A percentile compares a stretch with the other conserved stretches of the same genome.
phyloP scores from a whole-genome alignment of 2,113 vertebrate genomes.

The Heptranchias perlo region DNA sequence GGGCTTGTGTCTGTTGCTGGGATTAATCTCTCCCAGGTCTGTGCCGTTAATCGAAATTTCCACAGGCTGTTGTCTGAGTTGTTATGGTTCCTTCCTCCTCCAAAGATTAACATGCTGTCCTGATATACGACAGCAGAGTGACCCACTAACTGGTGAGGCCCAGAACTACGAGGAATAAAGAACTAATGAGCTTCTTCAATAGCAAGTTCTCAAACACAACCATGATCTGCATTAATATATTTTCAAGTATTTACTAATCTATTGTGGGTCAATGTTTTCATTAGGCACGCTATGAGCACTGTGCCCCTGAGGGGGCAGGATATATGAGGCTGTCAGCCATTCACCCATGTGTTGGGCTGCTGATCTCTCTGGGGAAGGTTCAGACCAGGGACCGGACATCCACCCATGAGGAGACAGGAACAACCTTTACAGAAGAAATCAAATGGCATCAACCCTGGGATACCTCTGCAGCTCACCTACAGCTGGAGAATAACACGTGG shows the following conservation, averaged over 20 bases:
- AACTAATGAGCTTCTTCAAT: not conserved
- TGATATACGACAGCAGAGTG: constrained; percentile 65
- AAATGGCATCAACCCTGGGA: not conserved
- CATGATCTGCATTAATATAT: not conserved
- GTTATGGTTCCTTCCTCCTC: constrained; percentile 65
- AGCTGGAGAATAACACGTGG: not conserved
- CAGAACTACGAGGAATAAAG: constrained; percentile 55
- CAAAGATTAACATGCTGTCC: constrained; percentile 72
- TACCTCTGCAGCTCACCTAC: not conserved
- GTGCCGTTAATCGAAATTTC: constrained; percentile 62
- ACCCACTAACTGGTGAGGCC: constrained; percentile 68
- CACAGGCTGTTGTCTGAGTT: constrained; percentile 58
- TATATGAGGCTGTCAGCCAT: not conserved
- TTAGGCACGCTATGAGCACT: not conserved
- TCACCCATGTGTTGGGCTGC: not conserved
- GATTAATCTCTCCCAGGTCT: constrained; percentile 61
- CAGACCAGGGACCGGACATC: not conserved
- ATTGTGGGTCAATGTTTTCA: not conserved
- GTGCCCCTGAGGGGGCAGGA: not conserved
- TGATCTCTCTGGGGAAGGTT: not conserved
- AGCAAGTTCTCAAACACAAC: not conserved
- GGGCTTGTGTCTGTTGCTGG: constrained; percentile 45
- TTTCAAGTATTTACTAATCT: not conserved
- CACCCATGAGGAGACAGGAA: not conserved
- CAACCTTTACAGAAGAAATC: not conserved